These are phyloP conservation scores for Aromia moschata DNA, from an alignment of 2,888 invertebrate genomes.

Conservation along the genomic window DNA sequence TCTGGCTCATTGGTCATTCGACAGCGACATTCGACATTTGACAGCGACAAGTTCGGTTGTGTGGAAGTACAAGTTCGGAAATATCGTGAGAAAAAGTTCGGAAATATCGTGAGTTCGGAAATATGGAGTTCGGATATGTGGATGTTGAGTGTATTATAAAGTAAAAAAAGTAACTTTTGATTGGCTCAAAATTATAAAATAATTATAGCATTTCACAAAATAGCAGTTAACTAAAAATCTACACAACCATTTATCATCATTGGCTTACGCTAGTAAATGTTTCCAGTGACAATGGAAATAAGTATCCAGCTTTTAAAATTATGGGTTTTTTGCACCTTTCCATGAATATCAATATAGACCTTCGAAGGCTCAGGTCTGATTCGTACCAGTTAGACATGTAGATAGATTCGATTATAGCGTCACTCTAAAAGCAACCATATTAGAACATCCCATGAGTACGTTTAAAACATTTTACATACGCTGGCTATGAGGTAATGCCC, in stretches of 20 bases:
- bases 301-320: slow-evolving; percentile 6
- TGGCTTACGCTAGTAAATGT: slow-evolving; percentile 9
- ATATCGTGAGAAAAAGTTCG: too few relatives aligned
- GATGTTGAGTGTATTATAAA: too few relatives aligned
- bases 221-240: too few relatives aligned
- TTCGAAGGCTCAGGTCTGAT: slow-evolving; percentile 3
- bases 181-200: neutral
- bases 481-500: slow-evolving; percentile 13
- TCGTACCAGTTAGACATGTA: slow-evolving; percentile 26
- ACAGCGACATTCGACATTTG: too few relatives aligned
- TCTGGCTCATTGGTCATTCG: too few relatives aligned
- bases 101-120: too few relatives aligned
- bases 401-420: neutral
- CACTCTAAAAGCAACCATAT: slow-evolving; percentile 16
- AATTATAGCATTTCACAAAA: too few relatives aligned
- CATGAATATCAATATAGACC: slow-evolving; percentile 17
- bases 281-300: slow-evolving; percentile 5
- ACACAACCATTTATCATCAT: too few relatives aligned
- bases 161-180: neutral
- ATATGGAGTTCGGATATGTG: too few relatives aligned
- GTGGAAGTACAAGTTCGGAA: too few relatives aligned
- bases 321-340: slow-evolving; percentile 17
- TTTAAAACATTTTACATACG: slow-evolving; percentile 1
- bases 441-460: neutral
- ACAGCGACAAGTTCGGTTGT: too few relatives aligned